phyloP scores from a whole-genome alignment of 2,797 vertebrate genomes.

The Clarias platycephalus region DNA sequence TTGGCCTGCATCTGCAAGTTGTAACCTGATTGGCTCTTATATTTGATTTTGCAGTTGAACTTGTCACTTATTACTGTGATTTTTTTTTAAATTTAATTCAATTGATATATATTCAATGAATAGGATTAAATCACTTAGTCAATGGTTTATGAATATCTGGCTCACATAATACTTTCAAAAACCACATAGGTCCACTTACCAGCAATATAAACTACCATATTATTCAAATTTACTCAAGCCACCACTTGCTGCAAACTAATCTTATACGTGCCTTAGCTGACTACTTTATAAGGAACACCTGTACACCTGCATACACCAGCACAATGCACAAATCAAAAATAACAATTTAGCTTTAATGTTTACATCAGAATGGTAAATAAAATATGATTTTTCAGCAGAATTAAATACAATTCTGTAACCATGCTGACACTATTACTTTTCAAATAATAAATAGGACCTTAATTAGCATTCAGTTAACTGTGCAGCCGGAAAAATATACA shows the following conservation, averaged over 20 bases:
- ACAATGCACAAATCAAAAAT: not conserved
- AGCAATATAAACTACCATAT: not conserved
- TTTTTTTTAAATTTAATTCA: not conserved
- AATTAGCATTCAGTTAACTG: not conserved
- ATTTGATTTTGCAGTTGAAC: not conserved
- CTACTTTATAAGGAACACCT: not conserved
- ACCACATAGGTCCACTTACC: not conserved
- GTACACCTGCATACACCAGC: not conserved
- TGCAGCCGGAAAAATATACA: not conserved
- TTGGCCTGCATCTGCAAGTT: not conserved
- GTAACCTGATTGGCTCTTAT: not conserved
- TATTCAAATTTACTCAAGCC: not conserved
- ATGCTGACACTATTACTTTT: not conserved
- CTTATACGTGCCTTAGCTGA: not conserved
- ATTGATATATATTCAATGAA: not conserved
- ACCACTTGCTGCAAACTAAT: not conserved
- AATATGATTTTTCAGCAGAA: no score
- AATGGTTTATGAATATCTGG: not conserved
- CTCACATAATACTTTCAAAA: not conserved
- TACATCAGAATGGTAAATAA: not conserved
- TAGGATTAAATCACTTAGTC: not conserved
- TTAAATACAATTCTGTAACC: not conserved
- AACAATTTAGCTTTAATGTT: not conserved
- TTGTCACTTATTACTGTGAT: not conserved
- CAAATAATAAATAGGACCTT: not conserved